Evolutionary conservation across 30 jellyfish, hydroid and myxozoan genomes (phyloP).

Genomic region (Haliclystus octoradiatus): DNA sequence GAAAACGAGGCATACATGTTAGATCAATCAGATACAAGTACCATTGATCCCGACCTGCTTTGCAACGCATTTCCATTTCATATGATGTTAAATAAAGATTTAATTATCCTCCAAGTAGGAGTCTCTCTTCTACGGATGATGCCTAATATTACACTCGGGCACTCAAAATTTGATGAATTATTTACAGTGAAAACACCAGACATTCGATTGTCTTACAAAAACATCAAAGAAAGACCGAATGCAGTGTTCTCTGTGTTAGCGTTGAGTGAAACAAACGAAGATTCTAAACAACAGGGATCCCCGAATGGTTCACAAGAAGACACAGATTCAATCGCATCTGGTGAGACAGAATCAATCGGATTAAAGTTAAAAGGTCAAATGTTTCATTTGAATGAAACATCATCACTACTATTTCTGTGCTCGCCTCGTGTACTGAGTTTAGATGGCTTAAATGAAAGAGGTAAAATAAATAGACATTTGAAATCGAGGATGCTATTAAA

Average conservation of each 20-base stretch:
- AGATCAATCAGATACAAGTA: slow-evolving; percentile 21
- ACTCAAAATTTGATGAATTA: slow-evolving; percentile 35
- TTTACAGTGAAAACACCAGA: slow-evolving; percentile 55
- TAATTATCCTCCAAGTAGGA: slow-evolving; percentile 71
- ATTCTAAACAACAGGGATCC: not conserved
- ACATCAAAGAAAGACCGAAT: slow-evolving; percentile 35
- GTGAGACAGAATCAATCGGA: slow-evolving; percentile 24
- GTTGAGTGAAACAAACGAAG: slow-evolving; percentile 3
- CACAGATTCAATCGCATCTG: slow-evolving; percentile 5
- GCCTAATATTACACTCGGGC: slow-evolving; percentile 50
- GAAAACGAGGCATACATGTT: slow-evolving; percentile 8
- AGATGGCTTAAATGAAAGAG: slow-evolving; percentile 74
- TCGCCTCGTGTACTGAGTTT: slow-evolving; percentile 71
- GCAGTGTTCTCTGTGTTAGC: slow-evolving; percentile 43
- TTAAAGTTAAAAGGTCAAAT: slow-evolving; percentile 73
- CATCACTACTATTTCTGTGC: slow-evolving; percentile 38
- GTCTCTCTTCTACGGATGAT: slow-evolving; percentile 41
- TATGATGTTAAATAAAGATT: slow-evolving; percentile 46
- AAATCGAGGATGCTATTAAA: not conserved
- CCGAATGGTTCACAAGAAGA: slow-evolving; percentile 9
- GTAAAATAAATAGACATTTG: slow-evolving; percentile 7
- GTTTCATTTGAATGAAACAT: slow-evolving; percentile 55
- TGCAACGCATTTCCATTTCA: slow-evolving; percentile 72
- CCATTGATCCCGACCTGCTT: slow-evolving; percentile 49
- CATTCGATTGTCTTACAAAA: slow-evolving; percentile 30